Conservation (phyloP, 1,140 invertebrate species). For the Lamellibrachia luymesi region DNA sequence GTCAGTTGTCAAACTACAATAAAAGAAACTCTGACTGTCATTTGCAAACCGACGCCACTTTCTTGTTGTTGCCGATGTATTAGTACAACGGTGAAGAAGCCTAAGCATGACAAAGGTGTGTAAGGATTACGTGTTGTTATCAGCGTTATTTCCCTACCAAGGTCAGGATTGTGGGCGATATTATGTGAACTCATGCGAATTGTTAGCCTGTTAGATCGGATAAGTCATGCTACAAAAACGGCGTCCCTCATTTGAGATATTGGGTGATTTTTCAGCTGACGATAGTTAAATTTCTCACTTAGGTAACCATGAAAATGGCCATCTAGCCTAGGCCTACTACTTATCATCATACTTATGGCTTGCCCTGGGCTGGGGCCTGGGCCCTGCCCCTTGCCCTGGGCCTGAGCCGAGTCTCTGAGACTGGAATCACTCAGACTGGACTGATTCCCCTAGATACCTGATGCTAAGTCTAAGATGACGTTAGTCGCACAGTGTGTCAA, state of each 20-base stretch:
- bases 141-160: not conserved
- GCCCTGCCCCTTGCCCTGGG: too few species aligned
- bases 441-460: too few species aligned
- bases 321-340: too few species aligned
- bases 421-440: too few species aligned
- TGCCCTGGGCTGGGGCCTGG: too few species aligned
- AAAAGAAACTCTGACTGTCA: not conserved
- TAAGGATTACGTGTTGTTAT: not conserved
- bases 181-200: not conserved
- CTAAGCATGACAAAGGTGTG: not conserved
- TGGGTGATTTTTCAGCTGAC: not conserved
- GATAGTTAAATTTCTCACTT: not conserved
- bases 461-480: too few species aligned
- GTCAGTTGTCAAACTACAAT: not conserved
- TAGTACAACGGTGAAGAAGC: not conserved
- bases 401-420: too few species aligned
- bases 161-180: not conserved
- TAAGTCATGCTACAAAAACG: not conserved
- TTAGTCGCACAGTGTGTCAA: too few species aligned
- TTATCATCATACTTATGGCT: too few species aligned
- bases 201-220: not conserved
- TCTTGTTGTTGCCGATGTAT: conserved; percentile 4
- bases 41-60: not conserved
- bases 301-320: not conserved
- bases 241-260: not conserved